phyloP scores from a whole-genome alignment of 2,888 invertebrate genomes.

The Acleris sparsana region DNA sequence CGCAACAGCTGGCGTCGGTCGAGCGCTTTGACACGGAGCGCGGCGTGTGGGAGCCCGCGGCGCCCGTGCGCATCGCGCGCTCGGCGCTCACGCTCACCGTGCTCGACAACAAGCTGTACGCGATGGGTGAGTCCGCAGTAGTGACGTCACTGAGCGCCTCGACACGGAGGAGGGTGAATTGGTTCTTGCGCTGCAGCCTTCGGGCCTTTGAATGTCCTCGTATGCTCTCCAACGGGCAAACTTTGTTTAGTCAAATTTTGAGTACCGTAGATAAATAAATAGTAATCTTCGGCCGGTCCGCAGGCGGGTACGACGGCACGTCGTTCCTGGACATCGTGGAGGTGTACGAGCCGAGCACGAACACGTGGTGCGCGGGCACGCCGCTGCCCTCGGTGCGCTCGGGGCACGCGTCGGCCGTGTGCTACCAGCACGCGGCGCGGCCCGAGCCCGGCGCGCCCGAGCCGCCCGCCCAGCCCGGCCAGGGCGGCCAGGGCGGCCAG shows the following conservation, averaged over 20 bases:
- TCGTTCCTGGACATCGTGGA: slow-evolving; percentile 94
- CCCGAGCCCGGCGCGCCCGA: slow-evolving; percentile 63
- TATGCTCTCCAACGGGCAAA: too few relatives aligned
- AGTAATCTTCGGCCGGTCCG: slow-evolving; percentile 42
- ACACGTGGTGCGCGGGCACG: slow-evolving; percentile 90
- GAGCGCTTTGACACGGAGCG: slow-evolving; percentile 94
- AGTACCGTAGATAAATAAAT: not conserved
- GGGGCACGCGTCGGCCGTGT: slow-evolving; percentile 96
- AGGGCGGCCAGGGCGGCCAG: too few relatives aligned
- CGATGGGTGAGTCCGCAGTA: slow-evolving; percentile 85
- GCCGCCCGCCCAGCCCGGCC: slow-evolving; percentile 44
- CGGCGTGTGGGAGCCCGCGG: slow-evolving; percentile 90
- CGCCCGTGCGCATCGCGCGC: slow-evolving; percentile 90
- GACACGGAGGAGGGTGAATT: too few relatives aligned
- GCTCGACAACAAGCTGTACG: slow-evolving; percentile 93
- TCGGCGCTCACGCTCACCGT: slow-evolving; percentile 95
- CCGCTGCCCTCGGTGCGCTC: slow-evolving; percentile 93
- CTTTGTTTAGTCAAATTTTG: too few relatives aligned
- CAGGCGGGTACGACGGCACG: slow-evolving; percentile 95
- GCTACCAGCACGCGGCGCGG: slow-evolving; percentile 88
- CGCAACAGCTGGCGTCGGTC: slow-evolving; percentile 90
- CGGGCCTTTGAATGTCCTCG: too few relatives aligned
- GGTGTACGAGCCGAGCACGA: slow-evolving; percentile 91
- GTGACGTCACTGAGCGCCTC: too few relatives aligned
- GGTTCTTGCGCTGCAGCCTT: too few relatives aligned